Evolutionary conservation across 2,888 invertebrate genomes (phyloP), one percentile per base, ranked within the genome.

Genomic region (Antheraea yamamai): DNA sequence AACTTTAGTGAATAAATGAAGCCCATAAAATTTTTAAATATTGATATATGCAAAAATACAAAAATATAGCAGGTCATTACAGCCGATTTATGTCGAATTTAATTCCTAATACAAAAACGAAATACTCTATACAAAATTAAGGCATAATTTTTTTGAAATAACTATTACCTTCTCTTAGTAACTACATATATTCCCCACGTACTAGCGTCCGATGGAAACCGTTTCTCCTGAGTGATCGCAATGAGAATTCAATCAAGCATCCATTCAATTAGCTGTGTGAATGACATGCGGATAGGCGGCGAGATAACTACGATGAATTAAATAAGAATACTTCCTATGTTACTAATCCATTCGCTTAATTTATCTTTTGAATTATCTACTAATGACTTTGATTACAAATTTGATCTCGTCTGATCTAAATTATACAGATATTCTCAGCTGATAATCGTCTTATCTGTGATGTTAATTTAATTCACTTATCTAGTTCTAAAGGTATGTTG

Each of bases 241-340:
- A 70, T 70, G 83, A 84, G 83, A 85, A 89, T 87, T 87, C 90
- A 87, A 91, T 91, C 88, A 89, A 86, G 85, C 88, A 88, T 86
- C 87, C 88, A 88, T 89, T 89, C 89, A 90, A 91, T 91, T 90
- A 91, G 87, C 80, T 77, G 81, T 82, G 82, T 87, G 90, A 91
- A 87, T 87, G 91, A 88, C 88, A 85, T 86, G 83, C 78, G 81
- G 77, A 76, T 80, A 78, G 77, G 64, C 72, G 78, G 80, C 79
- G 76, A 78, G 73, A 76, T 80, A 75, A 61, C 79, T 52, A 78
- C 73, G 73, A 66, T 4, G 64, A 66, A 30, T 20, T 26, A 66
- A 66, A 66, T 16, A 66, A 16, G 16, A 66, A 30, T 30, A 20
- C 1, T 18, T 66, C 30, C 30, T 66, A 26, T 16, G 16, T 66